Percentiles rank a stretch among this genome's conserved stretches.
phyloP scores from a whole-genome alignment of 2,797 vertebrate genomes.

The Gephyroberyx darwinii region DNA sequence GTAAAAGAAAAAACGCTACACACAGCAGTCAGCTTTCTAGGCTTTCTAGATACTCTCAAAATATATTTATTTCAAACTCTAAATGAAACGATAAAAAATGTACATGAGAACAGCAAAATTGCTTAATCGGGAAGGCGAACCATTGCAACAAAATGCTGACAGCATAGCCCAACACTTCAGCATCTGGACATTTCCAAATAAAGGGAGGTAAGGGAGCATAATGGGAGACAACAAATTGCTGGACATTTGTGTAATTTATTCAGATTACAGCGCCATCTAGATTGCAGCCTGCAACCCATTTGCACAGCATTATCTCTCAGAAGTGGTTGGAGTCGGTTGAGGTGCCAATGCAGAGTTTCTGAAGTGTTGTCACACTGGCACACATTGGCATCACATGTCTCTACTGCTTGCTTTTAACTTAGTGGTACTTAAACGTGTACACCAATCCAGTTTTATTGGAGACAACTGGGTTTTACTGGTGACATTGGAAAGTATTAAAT shows the following conservation, averaged over 20 bases:
- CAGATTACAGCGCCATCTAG: conserved; percentile 74
- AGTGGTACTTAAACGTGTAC: conserved; percentile 6
- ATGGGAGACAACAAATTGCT: conserved; percentile 78
- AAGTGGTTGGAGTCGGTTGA: conserved; percentile 67
- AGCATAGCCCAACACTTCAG: conserved; percentile 44
- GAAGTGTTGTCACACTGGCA: conserved; percentile 51
- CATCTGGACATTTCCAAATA: conserved; percentile 70
- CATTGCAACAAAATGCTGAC: conserved; percentile 32
- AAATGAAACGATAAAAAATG: neutral
- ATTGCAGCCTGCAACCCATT: conserved; percentile 84
- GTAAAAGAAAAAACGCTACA: no score
- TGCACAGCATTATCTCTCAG: conserved; percentile 78
- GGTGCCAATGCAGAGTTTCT: conserved; percentile 63
- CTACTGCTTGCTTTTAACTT: conserved; percentile 29
- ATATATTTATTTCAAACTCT: conserved; percentile 10
- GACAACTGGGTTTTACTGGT: neutral
- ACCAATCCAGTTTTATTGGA: conserved; percentile 9
- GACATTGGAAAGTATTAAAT: neutral
- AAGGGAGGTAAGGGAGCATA: conserved; percentile 48
- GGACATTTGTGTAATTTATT: conserved; percentile 84
- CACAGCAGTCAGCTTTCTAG: conserved; percentile 3
- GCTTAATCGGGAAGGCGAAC: conserved; percentile 8
- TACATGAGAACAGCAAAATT: conserved; percentile 14
- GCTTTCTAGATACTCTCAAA: neutral
- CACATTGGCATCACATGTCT: conserved; percentile 62